A percentile compares a stretch with the other conserved stretches of the same genome.
These are phyloP conservation scores for Sapayoa aenigma DNA, from an alignment of 2,113 vertebrate genomes.

Conservation along the genomic window DNA sequence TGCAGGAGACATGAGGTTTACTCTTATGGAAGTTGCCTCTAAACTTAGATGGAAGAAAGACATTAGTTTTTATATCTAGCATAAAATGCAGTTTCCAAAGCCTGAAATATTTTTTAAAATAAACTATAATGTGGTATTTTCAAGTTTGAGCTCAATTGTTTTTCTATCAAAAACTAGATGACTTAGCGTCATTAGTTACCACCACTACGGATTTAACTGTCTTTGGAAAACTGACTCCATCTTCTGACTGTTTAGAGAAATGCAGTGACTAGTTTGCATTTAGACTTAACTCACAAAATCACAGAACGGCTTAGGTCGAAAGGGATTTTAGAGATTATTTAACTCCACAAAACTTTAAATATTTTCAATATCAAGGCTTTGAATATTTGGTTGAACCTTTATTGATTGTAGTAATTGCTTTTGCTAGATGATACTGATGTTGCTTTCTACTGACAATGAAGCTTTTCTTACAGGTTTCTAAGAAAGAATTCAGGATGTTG, in stretches of 20 bases:
- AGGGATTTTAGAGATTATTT: background rate
- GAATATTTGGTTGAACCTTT: background rate
- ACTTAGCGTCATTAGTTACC: background rate
- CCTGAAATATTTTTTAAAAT: background rate
- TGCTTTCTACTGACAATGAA: background rate
- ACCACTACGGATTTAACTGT: background rate
- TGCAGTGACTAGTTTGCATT: background rate
- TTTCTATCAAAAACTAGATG: background rate
- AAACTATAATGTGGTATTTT: background rate
- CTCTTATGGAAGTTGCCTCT: background rate
- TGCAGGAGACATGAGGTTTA: background rate
- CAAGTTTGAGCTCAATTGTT: background rate
- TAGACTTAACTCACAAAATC: background rate
- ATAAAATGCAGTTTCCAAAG: background rate
- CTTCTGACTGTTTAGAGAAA: conserved; percentile 19
- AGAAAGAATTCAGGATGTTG: background rate
- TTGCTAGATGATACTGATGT: background rate
- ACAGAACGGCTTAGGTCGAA: background rate
- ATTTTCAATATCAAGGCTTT: background rate
- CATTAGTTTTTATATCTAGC: background rate
- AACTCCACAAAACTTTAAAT: background rate
- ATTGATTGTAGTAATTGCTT: background rate
- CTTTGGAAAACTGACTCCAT: conserved; percentile 1
- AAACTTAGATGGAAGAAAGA: background rate
- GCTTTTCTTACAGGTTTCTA: background rate